phyloP scores from a whole-genome alignment of 2,888 invertebrate species.

The Diabrotica balteata region DNA sequence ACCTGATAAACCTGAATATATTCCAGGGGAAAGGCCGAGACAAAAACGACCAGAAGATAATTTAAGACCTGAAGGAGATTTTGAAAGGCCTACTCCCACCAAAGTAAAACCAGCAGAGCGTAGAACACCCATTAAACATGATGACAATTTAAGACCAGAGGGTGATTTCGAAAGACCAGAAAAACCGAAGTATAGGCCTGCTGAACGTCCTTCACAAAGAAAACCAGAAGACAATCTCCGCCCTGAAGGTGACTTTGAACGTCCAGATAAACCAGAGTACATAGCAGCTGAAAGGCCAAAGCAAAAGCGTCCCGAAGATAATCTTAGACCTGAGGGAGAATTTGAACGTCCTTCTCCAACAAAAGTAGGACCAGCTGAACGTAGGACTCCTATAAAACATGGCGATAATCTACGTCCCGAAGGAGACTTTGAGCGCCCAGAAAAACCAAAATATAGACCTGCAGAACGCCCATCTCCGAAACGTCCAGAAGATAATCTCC shows the following conservation, averaged over 20 bases:
- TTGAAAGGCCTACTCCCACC: slow-evolving; percentile 57
- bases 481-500: slow-evolving; percentile 59
- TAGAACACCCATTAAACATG: slow-evolving; percentile 58
- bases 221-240: slow-evolving; percentile 57
- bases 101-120: slow-evolving; percentile 58
- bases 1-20: slow-evolving; percentile 59
- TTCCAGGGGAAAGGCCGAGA: slow-evolving; percentile 52
- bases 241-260: slow-evolving; percentile 63
- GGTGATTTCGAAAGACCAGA: slow-evolving; percentile 60
- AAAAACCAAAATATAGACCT: slow-evolving; percentile 47
- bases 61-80: slow-evolving; percentile 67
- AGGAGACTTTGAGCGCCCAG: slow-evolving; percentile 58
- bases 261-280: slow-evolving; percentile 59
- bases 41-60: slow-evolving; percentile 58
- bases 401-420: slow-evolving; percentile 61
- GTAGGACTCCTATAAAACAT: slow-evolving; percentile 52
- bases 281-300: slow-evolving; percentile 60
- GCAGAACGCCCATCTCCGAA: slow-evolving; percentile 59
- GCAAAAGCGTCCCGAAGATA: slow-evolving; percentile 64
- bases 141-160: slow-evolving; percentile 63
- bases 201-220: slow-evolving; percentile 52
- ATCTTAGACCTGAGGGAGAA: slow-evolving; percentile 63
- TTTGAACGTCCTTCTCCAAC: slow-evolving; percentile 51
- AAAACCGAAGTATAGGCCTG: slow-evolving; percentile 52
- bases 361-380: slow-evolving; percentile 48